Conservation (phyloP, 2,888 invertebrate species). For the Pachydiplax longipennis region DNA sequence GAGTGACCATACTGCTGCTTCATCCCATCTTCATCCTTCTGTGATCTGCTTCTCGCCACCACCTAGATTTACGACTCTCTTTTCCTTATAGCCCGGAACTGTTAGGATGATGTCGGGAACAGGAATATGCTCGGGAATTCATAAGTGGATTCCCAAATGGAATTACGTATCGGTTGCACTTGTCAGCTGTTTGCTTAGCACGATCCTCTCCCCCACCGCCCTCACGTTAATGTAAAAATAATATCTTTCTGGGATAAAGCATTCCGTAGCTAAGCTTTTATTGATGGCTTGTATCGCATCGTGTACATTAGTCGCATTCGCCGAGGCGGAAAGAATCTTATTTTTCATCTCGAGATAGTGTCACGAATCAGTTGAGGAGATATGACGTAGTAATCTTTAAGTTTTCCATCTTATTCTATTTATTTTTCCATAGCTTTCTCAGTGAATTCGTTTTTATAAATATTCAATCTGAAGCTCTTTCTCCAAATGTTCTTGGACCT, state of each 20-base stretch:
- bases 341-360: no score
- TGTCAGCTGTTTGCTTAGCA: not conserved
- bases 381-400: no score
- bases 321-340: no score
- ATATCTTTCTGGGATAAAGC: not conserved
- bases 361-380: no score
- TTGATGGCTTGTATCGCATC: not conserved
- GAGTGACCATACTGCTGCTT: not conserved
- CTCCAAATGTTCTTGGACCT: no score
- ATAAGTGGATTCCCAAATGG: not conserved
- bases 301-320: no score
- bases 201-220: not conserved
- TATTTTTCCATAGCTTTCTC: no score
- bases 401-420: no score
- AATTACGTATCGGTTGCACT: not conserved
- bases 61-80: not conserved
- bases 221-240: not conserved
- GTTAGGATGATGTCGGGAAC: not conserved
- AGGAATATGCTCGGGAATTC: not conserved
- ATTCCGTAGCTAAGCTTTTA: not conserved
- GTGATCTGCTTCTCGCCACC: not conserved
- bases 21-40: not conserved
- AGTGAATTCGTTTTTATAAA: no score
- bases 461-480: no score
- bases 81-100: not conserved